Base-by-base conservation (phyloP, 2,888 invertebrate species). In the Drosophila seclusa region DNA sequence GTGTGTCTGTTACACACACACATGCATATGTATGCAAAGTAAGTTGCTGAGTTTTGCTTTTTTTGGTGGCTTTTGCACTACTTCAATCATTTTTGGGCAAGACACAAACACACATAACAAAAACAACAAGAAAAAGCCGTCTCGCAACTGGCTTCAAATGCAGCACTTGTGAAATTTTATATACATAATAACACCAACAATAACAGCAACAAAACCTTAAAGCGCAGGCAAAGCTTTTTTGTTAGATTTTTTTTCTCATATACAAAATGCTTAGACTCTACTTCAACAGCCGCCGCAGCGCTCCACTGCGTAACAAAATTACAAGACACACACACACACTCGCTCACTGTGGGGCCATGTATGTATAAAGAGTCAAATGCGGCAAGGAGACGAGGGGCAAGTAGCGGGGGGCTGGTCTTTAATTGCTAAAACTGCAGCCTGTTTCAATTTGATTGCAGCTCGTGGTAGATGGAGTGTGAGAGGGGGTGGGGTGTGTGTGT, bases 241-340 rank as follows among this genome's bases (percentile, higher is more conserved):
- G 50, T 61, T 34, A 58, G 6, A 45, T 32, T 74, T 75, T 68
- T 68, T 55, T 59, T 63, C 42, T 63, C 65, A 50, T 69, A 58
- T 73, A 73, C 55, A 73, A 68, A 60, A 72, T 76, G 78, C 75
- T 77, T 79, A 86, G 79, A 88, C 88, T 86, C 75, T 83, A 85
- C 79, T 81, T 86, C 66, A 79, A 63, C 80, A 64, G 68, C 62
- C 64, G 71, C 65, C 74, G 68, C 61, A 73, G 72, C 84, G 87
- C 89, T 87, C 70, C 87, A 78, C 82, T 82, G 89, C 84, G 82
- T 89, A 87, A 89, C 86, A 68, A 86, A 88, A 85, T 88, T 85
- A 78, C 76, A 87, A 85, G 76, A 76, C 65, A 69, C 66, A 72
- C 65, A 78, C 59, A 70, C 62, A 68, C 66, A 50, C 48, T 45